Evolutionary conservation across 2,888 invertebrate genomes (phyloP), one percentile per base, ranked within the genome.

Genomic region (Latrodectus hesperus): DNA sequence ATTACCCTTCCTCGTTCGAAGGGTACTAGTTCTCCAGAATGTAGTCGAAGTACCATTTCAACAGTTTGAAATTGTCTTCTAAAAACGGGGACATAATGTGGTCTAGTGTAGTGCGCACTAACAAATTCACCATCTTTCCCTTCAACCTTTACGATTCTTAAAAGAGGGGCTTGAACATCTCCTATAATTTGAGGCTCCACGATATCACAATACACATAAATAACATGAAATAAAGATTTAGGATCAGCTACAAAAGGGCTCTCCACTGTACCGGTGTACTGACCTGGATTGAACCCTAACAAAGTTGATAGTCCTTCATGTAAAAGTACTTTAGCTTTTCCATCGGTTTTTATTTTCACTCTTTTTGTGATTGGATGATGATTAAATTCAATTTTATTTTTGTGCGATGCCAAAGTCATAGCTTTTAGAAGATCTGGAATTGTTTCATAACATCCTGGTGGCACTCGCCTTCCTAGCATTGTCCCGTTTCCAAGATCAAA

Each of bases 201-300:
- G 16, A 75, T 60, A 53, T 75, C 75, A 12, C 60, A 26, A 60
- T 75, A 75, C 9, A 75, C 26, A 38, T 60, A 55, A 3, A 75
- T 26, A 17, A 75, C 75, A 60, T 26, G 38, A 38, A 51, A 53
- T 17, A 49, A 17, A 8, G 49, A 49, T 22, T 55, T 11, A 9
- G 73, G 73, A 52, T 81, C 81, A 5, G 73, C 65, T 17, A 64
- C 49, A 49, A n/a, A n/a, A n/a, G 65, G 67, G 4, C 77, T 77
- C 14, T 60, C 12, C 14, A 26, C 5, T 38, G 38, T 38, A 38
- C 38, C 38, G 6, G 4, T 38, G 38, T 14, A 14, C 9, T 55
- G 2, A 55, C 14, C 16, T 5, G 16, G 16, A 8, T 55, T 16
- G 9, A 55, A 55, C 1, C 55, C 55, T 16, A 55, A 55, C 16